phyloP scores from a whole-genome alignment of 2,888 invertebrate species.

The Adelognathus sp. region DNA sequence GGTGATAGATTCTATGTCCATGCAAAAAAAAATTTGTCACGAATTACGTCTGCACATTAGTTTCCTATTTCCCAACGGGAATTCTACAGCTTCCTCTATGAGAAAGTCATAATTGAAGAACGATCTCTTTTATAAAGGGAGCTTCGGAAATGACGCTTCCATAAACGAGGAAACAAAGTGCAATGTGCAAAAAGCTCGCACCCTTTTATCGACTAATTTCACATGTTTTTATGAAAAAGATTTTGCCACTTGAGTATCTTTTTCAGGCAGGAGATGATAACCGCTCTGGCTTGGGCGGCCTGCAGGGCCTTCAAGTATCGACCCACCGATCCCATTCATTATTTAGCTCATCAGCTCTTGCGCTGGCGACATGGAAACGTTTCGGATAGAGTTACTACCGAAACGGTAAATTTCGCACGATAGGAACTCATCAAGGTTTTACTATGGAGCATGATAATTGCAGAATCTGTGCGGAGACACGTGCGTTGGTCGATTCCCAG shows the following conservation, averaged over 20 bases:
- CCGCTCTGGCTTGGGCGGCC: constrained; percentile 71
- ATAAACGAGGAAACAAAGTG: not conserved
- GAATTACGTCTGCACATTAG: too few species aligned
- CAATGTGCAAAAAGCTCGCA: not conserved
- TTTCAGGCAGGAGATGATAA: constrained; percentile 66
- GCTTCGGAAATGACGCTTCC: too few species aligned
- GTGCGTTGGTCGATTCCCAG: not conserved
- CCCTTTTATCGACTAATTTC: not conserved
- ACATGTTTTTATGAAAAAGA: not conserved
- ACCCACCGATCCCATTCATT: constrained; percentile 68
- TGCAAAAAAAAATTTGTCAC: too few species aligned
- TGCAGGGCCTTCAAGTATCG: constrained; percentile 62
- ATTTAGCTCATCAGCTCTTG: constrained; percentile 67
- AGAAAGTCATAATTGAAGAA: too few species aligned
- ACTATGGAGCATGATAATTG: not conserved
- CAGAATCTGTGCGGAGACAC: not conserved
- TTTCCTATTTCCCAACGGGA: too few species aligned
- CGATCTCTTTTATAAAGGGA: too few species aligned
- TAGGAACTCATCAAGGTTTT: not conserved
- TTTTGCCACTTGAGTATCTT: not conserved
- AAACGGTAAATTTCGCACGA: constrained; percentile 40
- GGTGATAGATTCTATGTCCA: too few species aligned
- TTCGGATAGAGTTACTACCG: constrained; percentile 13
- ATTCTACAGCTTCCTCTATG: too few species aligned
- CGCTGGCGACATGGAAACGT: constrained; percentile 67